phyloP scores from a whole-genome alignment of 2,113 vertebrate genomes.

The Macquaria australasica region DNA sequence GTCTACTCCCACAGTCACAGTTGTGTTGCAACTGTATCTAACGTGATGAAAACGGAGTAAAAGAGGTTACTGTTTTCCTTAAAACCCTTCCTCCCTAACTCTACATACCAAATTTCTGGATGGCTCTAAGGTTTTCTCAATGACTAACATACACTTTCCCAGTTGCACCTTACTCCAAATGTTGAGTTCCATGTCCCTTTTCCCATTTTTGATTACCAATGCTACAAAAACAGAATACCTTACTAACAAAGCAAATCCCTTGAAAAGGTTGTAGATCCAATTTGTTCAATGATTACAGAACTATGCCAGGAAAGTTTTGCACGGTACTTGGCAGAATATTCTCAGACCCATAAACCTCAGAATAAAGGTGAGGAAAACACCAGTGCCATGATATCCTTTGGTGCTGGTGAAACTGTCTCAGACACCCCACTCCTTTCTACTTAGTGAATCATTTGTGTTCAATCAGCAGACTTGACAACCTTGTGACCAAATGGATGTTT shows the following conservation, averaged over 20 bases:
- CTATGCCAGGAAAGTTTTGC: neutral
- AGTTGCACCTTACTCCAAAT: slow-evolving; percentile 24
- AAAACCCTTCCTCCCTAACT: slow-evolving; percentile 29
- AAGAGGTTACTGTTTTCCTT: slow-evolving; percentile 43
- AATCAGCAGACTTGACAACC: neutral
- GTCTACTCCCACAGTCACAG: slow-evolving; percentile 61
- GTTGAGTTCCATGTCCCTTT: slow-evolving; percentile 7
- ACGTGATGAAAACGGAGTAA: slow-evolving; percentile 45
- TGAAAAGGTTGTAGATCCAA: neutral
- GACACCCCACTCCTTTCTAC: neutral
- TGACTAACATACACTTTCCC: slow-evolving; percentile 48
- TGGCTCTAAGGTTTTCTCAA: slow-evolving; percentile 43
- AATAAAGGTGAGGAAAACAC: neutral
- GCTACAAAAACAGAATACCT: slow-evolving; percentile 4
- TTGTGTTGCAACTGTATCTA: slow-evolving; percentile 39
- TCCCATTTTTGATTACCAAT: neutral
- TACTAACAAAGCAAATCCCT: neutral
- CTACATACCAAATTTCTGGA: slow-evolving; percentile 37
- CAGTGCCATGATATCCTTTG: neutral
- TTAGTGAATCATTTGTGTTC: neutral
- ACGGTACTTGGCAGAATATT: neutral
- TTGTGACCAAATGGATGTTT: neutral
- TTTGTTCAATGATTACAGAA: neutral
- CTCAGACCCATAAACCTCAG: neutral
- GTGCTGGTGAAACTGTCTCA: neutral